These are phyloP conservation scores for Eucidaris tribuloides DNA, from an alignment of 35 echinoderm and acorn worm species.

Conservation along the genomic window DNA sequence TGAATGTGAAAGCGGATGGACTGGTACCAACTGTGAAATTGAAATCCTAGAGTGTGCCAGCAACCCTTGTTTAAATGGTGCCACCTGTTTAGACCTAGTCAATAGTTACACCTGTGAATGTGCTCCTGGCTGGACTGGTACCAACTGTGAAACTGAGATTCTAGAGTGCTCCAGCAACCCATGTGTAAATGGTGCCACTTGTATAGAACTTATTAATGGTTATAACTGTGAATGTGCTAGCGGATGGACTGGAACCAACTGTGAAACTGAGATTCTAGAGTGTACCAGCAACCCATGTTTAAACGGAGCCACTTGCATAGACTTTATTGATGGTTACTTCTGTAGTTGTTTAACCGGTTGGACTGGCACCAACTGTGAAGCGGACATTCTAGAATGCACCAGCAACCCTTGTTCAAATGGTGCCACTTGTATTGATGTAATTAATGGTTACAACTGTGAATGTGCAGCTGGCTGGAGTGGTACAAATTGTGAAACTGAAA, in stretches of 20 bases:
- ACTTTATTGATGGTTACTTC: not conserved
- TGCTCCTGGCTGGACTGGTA: conserved; percentile 17
- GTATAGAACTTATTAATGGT: conserved; percentile 13
- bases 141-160: conserved; percentile 12
- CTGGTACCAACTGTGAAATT: conserved; percentile 30
- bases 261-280: conserved; percentile 15
- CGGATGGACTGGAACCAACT: conserved; percentile 36
- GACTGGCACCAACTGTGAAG: conserved; percentile 34
- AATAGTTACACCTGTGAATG: conserved; percentile 20
- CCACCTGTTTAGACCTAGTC: conserved; percentile 28
- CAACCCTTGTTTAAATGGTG: conserved; percentile 45
- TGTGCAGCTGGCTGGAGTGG: conserved; percentile 49
- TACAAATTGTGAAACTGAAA: conserved; percentile 27
- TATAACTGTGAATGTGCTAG: conserved; percentile 37
- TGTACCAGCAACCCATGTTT: not conserved
- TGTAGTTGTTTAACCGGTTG: conserved; percentile 6
- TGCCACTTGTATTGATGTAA: conserved; percentile 18
- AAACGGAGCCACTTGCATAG: conserved; percentile 32
- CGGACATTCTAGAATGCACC: conserved; percentile 34
- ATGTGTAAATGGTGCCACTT: conserved; percentile 59
- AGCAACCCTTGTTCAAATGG: conserved; percentile 66
- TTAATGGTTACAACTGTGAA: conserved; percentile 28
- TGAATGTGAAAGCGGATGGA: conserved; percentile 3
- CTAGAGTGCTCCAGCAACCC: conserved; percentile 53
- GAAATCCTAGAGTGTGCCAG: conserved; percentile 34